Conservation (phyloP, 2,888 invertebrate species). For the Cephus pygmeus region DNA sequence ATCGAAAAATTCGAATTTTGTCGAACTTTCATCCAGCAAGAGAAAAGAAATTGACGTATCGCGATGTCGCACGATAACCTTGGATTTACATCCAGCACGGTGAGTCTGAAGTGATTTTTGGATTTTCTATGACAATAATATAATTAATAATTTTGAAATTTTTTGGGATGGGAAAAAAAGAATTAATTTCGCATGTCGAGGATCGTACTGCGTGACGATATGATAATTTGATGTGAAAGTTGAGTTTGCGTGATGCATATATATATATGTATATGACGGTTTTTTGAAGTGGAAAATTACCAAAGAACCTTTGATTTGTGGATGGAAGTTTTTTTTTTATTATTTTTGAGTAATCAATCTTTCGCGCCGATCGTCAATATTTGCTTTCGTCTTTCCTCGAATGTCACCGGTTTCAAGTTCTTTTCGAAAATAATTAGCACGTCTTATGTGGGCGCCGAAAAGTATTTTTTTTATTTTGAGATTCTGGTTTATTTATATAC, state of each 20-base stretch:
- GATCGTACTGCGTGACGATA: no score
- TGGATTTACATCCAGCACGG: constrained; percentile 60
- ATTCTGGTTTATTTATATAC: background rate
- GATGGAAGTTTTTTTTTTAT: background rate
- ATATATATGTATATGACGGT: background rate
- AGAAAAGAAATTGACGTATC: background rate
- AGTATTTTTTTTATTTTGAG: background rate
- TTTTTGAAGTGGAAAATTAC: background rate
- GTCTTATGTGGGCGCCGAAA: background rate
- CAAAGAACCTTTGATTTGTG: background rate
- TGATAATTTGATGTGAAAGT: no score
- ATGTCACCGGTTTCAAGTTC: background rate
- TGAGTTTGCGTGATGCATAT: no score
- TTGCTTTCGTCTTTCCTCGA: background rate
- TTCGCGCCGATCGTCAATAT: background rate
- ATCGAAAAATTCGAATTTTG: background rate
- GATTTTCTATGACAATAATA: no score
- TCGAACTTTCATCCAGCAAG: background rate
- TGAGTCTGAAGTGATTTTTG: constrained; percentile 37
- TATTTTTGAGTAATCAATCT: background rate
- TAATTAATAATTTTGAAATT: background rate
- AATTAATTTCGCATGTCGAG: background rate
- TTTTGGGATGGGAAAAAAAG: background rate
- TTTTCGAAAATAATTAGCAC: background rate
- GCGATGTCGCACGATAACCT: constrained; percentile 59